These are phyloP conservation scores for Leptogaster cylindrica DNA, from an alignment of 2,888 invertebrate genomes.

Conservation along the genomic window DNA sequence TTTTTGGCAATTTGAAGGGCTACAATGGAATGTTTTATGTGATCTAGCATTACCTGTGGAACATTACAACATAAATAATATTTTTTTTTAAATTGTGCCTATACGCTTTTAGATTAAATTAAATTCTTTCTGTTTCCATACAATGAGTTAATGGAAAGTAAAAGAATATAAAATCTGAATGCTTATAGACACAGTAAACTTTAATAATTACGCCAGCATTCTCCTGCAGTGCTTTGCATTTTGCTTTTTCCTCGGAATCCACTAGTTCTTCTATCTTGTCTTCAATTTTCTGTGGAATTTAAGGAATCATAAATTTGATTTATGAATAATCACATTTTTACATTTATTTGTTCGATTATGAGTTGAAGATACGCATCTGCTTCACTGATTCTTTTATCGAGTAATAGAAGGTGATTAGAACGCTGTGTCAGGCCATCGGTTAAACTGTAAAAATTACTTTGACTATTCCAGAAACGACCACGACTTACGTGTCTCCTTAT, in stretches of 20 bases:
- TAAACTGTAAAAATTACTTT: constrained; percentile 54
- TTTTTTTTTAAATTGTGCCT: background rate
- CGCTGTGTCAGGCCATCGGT: constrained; percentile 54
- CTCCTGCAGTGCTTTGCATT: constrained; percentile 74
- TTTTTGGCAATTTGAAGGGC: constrained; percentile 98
- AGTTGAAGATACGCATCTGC: constrained; percentile 96
- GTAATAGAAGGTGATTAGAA: constrained; percentile 67
- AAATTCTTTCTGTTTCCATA: too few species aligned
- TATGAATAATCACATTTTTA: constrained; percentile 60
- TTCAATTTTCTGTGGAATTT: constrained; percentile 70
- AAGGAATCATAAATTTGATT: background rate
- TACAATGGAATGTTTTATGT: constrained; percentile 98
- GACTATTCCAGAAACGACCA: constrained; percentile 60
- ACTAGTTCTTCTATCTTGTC: constrained; percentile 69
- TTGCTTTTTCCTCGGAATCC: constrained; percentile 72
- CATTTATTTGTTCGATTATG: constrained; percentile 90
- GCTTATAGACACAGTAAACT: too few species aligned
- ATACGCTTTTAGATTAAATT: too few species aligned
- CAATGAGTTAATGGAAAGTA: too few species aligned
- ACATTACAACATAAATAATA: constrained; percentile 55
- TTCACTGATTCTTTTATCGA: constrained; percentile 90
- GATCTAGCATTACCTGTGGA: constrained; percentile 87
- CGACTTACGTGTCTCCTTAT: constrained; percentile 82
- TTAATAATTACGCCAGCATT: constrained; percentile 72
- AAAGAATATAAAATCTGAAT: too few species aligned